Percentiles rank a stretch among this genome's conserved stretches.
These are phyloP conservation scores for Thryonomys swinderianus DNA, from an alignment of 2,113 vertebrate species.

Conservation along the genomic window DNA sequence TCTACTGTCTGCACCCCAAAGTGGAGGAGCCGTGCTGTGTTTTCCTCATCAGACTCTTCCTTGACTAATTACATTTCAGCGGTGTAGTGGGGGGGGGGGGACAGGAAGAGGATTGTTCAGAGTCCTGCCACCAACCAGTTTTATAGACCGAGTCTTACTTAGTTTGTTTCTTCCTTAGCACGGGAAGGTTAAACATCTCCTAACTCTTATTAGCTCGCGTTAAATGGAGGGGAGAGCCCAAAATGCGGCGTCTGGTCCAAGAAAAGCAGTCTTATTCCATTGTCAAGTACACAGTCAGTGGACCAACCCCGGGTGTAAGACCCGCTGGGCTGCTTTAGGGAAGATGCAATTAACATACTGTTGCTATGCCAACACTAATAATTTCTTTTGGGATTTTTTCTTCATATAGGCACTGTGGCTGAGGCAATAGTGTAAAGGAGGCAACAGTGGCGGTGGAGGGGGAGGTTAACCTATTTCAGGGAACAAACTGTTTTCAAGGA, in stretches of 20 bases:
- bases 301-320: neutral
- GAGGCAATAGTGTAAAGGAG: conserved; percentile 19
- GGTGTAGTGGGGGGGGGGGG: neutral
- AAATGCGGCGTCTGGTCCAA: neutral
- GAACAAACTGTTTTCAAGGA: conserved; percentile 46
- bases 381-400: conserved; percentile 66
- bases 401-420: conserved; percentile 34
- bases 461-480: conserved; percentile 52
- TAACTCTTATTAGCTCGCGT: neutral
- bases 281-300: neutral
- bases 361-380: conserved; percentile 75
- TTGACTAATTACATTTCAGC: neutral
- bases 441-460: conserved; percentile 5
- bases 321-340: conserved; percentile 52
- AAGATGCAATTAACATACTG: conserved; percentile 68
- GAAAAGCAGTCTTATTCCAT: conserved; percentile 8
- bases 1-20: neutral
- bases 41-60: neutral
- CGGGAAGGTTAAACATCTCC: neutral
- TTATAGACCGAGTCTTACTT: neutral
- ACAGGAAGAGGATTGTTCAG: neutral
- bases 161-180: neutral
- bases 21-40: neutral
- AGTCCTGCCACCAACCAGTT: neutral
- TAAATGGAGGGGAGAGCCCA: neutral